Conservation (phyloP, 2,797 vertebrate genomes). For the Mastacembelus armatus region DNA sequence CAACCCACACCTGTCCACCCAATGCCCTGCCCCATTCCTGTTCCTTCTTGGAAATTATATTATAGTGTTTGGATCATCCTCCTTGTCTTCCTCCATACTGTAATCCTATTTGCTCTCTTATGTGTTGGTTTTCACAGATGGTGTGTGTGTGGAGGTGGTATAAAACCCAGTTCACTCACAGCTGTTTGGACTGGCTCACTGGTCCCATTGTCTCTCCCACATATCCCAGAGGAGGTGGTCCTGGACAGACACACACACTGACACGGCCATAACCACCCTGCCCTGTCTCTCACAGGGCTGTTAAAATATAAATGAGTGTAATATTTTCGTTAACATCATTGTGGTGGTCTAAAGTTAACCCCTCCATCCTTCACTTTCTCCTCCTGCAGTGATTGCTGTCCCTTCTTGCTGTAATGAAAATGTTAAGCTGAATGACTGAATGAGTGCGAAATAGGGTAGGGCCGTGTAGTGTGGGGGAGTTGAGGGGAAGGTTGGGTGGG, state of each 20-base stretch:
- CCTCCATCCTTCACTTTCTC: conserved; percentile 10
- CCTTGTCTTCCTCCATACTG: conserved; percentile 78
- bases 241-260: conserved; percentile 43
- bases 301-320: conserved; percentile 64
- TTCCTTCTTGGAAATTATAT: conserved; percentile 79
- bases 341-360: conserved; percentile 54
- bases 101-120: conserved; percentile 87
- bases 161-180: conserved; percentile 77
- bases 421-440: conserved; percentile 75
- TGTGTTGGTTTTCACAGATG: conserved; percentile 85
- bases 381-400: conserved; percentile 7
- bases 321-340: conserved; percentile 68
- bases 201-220: conserved; percentile 74
- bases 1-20: conserved; percentile 44
- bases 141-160: conserved; percentile 50
- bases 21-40: conserved; percentile 48
- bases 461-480: conserved; percentile 29
- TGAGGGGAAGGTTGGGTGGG: conserved; percentile 31
- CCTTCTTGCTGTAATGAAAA: conserved; percentile 77
- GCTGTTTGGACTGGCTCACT: conserved; percentile 78
- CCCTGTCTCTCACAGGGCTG: conserved; percentile 51
- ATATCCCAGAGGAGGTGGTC: conserved; percentile 66
- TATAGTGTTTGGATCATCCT: conserved; percentile 83
- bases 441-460: conserved; percentile 50
- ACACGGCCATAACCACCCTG: conserved; percentile 38